Evolutionary conservation across 1,140 invertebrate species (phyloP), one percentile per base, ranked within the genome.

Genomic region (Diachasmimorpha longicaudata): DNA sequence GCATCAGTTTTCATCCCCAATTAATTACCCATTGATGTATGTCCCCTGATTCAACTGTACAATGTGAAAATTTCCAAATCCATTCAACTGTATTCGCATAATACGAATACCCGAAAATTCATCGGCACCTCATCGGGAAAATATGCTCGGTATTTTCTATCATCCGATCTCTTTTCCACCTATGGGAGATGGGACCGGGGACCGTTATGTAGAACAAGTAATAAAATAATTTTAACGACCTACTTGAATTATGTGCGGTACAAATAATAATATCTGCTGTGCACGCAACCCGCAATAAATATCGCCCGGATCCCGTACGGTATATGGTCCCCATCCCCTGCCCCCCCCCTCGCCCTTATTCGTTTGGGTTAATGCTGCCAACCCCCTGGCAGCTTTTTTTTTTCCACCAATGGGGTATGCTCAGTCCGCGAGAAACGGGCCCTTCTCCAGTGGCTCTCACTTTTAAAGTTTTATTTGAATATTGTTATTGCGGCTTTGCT

Each of bases 211-310:
- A 86, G 84, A 86, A 85, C 85, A 86, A 85, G 86, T 85, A 87
- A 85, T 85, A 87, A 82, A 85, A 87, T 87, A 86, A 87, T 86
- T 88, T 86, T 83, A 86, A 86, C 85, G 85, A 87, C 82, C 85
- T 81, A 79, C 79, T 85, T 87, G 85, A 88, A 86, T 88, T 87
- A 88, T 88, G 83, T 83, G 82, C 83, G 85, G 84, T 85, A 84
- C 85, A 86, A 87, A 87, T 85, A 84, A 83, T 85, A 88, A 87
- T 86, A 86, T 86, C 84, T 86, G 81, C 76, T 80, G 75, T 80
- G 84, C 82, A 88, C 83, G 83, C 83, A 86, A 82, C 84, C 83
- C 77, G 83, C 84, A 85, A 88, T 88, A 87, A 87, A 88, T 87
- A 87, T 75, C 73, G 42, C 46, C 55, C 42, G 42, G 66, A 75